phyloP scores from a whole-genome alignment of 1,140 invertebrate genomes.

The Ceratina calcarata region DNA sequence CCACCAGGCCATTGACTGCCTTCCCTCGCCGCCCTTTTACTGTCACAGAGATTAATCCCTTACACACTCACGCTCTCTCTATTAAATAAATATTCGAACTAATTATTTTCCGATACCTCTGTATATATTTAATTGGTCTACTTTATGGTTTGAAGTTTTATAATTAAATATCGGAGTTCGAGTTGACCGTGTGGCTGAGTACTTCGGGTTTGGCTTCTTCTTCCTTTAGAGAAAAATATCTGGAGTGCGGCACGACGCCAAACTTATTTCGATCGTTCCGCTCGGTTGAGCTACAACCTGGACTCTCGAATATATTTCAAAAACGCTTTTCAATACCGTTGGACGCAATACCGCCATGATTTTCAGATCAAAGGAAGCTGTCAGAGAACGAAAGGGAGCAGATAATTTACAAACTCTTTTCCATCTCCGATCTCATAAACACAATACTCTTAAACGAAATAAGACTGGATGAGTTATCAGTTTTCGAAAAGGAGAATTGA shows the following conservation, averaged over 20 bases:
- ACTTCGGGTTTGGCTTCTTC: conserved; percentile 24
- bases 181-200: conserved; percentile 2
- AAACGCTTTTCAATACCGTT: conserved; percentile 22
- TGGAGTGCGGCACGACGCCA: conserved; percentile 36
- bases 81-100: too few species aligned
- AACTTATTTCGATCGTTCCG: conserved; percentile 43
- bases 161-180: too few species aligned
- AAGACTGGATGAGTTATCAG: background rate
- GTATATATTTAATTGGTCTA: too few species aligned
- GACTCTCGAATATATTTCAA: conserved; percentile 32
- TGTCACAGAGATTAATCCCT: conserved; percentile 26
- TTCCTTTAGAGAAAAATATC: conserved; percentile 28
- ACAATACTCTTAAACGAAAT: background rate
- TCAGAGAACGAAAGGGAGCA: too few species aligned
- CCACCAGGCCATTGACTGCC: conserved; percentile 35
- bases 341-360: background rate
- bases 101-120: background rate
- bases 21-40: conserved; percentile 20
- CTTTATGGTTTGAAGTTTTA: too few species aligned
- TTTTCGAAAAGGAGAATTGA: background rate
- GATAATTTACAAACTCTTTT: background rate
- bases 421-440: background rate
- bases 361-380: background rate
- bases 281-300: conserved; percentile 15
- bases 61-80: too few species aligned